A percentile compares a stretch with the other conserved stretches of the same genome.
phyloP scores from a whole-genome alignment of 2,797 vertebrate species.

The Dipus sagitta region DNA sequence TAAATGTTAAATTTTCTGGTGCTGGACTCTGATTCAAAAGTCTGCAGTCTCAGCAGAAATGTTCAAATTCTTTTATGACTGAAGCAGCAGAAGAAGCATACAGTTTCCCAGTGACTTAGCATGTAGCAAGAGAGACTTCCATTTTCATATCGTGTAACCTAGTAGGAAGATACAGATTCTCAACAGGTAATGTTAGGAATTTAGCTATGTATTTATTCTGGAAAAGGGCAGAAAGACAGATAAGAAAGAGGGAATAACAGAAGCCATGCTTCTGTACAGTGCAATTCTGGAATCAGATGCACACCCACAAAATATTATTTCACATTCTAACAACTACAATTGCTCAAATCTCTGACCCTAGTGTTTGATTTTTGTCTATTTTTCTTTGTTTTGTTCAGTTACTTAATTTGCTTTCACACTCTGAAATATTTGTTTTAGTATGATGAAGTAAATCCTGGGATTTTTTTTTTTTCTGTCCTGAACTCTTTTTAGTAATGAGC shows the following conservation, averaged over 20 bases:
- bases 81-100: background rate
- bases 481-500: constrained; percentile 39
- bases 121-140: background rate
- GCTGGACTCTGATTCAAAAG: background rate
- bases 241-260: background rate
- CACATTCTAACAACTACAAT: background rate
- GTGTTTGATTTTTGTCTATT: background rate
- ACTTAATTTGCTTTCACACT: background rate
- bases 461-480: constrained; percentile 54
- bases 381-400: constrained; percentile 38
- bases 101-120: background rate
- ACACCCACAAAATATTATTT: background rate
- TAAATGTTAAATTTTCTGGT: background rate
- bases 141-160: background rate
- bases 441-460: background rate
- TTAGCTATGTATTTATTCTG: background rate
- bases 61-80: background rate
- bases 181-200: background rate
- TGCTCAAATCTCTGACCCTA: background rate
- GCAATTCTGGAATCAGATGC: background rate
- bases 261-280: background rate
- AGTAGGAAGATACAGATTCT: background rate
- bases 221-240: background rate
- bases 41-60: background rate
- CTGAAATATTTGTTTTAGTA: background rate